phyloP scores from a whole-genome alignment of 2,888 invertebrate genomes.

The Drosophila nr. perissopoda region DNA sequence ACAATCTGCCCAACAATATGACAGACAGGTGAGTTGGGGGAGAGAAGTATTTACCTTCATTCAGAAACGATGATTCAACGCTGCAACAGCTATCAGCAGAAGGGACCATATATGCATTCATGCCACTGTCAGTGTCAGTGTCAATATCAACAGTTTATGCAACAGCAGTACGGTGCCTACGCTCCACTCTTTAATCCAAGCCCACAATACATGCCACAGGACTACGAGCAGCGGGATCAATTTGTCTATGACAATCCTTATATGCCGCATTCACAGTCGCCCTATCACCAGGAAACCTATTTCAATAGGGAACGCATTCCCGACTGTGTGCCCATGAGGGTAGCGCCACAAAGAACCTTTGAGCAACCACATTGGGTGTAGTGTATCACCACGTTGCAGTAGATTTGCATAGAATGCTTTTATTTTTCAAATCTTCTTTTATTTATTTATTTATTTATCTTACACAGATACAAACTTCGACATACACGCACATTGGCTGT shows the following conservation, averaged over 20 bases:
- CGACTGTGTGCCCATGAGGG: slow-evolving; percentile 3
- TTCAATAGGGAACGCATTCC: slow-evolving; percentile 4
- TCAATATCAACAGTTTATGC: slow-evolving; percentile 35
- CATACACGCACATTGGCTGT: slow-evolving; percentile 85
- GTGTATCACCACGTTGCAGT: slow-evolving; percentile 60
- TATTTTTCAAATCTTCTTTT: background rate
- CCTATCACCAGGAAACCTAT: background rate
- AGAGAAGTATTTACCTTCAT: background rate
- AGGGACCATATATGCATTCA: slow-evolving; percentile 10
- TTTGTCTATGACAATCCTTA: slow-evolving; percentile 2
- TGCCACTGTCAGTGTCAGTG: slow-evolving; percentile 16
- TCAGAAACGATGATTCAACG: slow-evolving; percentile 32
- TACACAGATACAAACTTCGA: slow-evolving; percentile 87
- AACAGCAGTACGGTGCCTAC: slow-evolving; percentile 4
- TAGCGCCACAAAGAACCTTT: slow-evolving; percentile 8
- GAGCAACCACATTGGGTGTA: slow-evolving; percentile 67
- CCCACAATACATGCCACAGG: slow-evolving; percentile 5
- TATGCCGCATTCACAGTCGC: slow-evolving; percentile 8
- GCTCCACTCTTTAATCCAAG: slow-evolving; percentile 9
- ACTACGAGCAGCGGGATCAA: slow-evolving; percentile 19
- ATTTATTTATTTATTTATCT: background rate
- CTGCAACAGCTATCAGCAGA: slow-evolving; percentile 31
- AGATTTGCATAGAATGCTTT: background rate
- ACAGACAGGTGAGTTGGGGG: slow-evolving; percentile 70
- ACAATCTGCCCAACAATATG: slow-evolving; percentile 68